A percentile compares a stretch with the other conserved stretches of the same genome.
phyloP scores from a whole-genome alignment of 92 coral and sea anemone species.

The Epizoanthus ramosus region DNA sequence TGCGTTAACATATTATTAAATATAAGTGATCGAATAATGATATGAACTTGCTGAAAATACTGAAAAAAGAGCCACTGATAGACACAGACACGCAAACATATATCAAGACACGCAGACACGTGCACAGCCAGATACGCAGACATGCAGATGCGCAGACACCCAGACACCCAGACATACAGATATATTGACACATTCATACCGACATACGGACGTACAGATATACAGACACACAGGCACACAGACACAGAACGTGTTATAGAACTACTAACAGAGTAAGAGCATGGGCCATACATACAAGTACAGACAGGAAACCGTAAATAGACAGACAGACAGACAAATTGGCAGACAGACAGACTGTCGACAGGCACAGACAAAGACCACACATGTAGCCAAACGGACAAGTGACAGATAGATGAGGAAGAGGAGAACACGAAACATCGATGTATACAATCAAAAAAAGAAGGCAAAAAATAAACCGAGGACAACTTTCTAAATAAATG shows the following conservation, averaged over 20 bases:
- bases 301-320: background rate
- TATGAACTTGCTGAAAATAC: background rate
- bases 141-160: background rate
- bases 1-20: background rate
- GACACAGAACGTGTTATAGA: background rate
- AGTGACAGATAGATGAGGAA: background rate
- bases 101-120: background rate
- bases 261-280: background rate
- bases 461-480: no score
- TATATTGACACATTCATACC: no score
- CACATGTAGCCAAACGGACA: no score
- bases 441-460: no score
- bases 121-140: background rate
- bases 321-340: background rate
- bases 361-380: no score
- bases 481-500: no score
- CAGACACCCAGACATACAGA: background rate
- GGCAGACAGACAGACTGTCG: background rate
- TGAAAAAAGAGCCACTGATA: background rate
- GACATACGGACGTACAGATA: constrained; percentile 1
- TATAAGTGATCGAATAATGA: no score
- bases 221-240: no score
- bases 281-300: background rate
- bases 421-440: background rate
- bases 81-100: constrained; percentile 2